These are phyloP conservation scores for Eidolon helvum DNA, from an alignment of 2,113 vertebrate genomes.

Conservation along the genomic window DNA sequence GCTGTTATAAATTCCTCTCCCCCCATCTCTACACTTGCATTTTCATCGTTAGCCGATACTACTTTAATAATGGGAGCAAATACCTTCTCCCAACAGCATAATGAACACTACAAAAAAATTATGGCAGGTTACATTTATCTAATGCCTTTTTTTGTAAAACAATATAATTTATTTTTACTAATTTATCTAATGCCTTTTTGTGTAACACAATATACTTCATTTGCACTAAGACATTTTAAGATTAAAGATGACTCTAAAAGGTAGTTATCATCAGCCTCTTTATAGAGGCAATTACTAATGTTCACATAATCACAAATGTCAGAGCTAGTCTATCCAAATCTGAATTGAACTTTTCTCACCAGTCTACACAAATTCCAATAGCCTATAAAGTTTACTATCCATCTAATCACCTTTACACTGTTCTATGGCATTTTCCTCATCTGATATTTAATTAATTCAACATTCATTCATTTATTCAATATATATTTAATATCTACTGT, in stretches of 20 bases:
- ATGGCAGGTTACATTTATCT: neutral
- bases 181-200: neutral
- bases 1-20: neutral
- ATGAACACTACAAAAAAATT: neutral
- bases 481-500: neutral
- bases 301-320: neutral
- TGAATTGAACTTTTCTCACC: neutral
- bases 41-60: neutral
- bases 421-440: neutral
- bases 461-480: neutral
- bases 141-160: neutral
- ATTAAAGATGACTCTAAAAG: conserved; percentile 1
- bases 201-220: neutral
- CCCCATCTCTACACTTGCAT: neutral
- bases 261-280: neutral
- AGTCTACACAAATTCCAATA: neutral
- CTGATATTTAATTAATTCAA: neutral
- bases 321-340: neutral
- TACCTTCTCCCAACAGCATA: neutral
- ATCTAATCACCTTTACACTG: neutral
- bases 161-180: neutral
- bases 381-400: neutral
- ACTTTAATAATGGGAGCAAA: neutral
- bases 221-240: neutral
- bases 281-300: neutral